Base-by-base conservation (phyloP, 2,888 invertebrate species). In the Iphiclides podalirius region DNA sequence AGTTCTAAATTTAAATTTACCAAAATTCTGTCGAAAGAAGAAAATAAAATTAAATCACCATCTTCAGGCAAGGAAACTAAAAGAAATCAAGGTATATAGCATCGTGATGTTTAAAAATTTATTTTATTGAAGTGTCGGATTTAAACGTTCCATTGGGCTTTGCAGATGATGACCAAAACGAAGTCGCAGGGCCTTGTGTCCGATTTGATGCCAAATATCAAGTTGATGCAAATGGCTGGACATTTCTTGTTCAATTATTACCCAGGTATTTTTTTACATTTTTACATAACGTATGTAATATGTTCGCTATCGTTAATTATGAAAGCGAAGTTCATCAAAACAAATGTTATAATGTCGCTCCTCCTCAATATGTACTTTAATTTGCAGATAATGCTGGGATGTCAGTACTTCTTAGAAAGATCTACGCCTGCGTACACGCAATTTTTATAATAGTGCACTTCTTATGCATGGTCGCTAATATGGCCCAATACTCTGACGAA, bases 151-250 rank as follows among this genome's bases (percentile, higher is more conserved):
- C 8, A 9, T 6, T 28, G 51, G 8, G 45, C 65, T 52, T 72
- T 65, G 1, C 68, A 89, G 89, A 89, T 89, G 89, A 83, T 88
- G 81, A 74, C 66, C 52, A 87, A 83, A 67, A 67, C 68, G 59
- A 88, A 86, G 60, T 61, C 78, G 14, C 81, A 79, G 68, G 95
- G 95, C 77, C 92, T 96, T 42, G 95, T 95, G 85, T 92, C 94
- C 72, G 96, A 96, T 75, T 87, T 96, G 66, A 92, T 95, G 93
- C 95, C 95, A 35, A 95, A 95, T 68, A 94, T 96, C 65, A 91
- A 91, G 62, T 72, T 95, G 53, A 95, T 96, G 93, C 93, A 94
- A 74, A 84, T 90, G 20, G 90, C 92, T 2, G 96, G 96, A 2
- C 94, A 95, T 66, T 96, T 94, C 65, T 89, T 96, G 71, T 93